Conservation (phyloP, 1,140 invertebrate genomes). For the Drosophila cardini region DNA sequence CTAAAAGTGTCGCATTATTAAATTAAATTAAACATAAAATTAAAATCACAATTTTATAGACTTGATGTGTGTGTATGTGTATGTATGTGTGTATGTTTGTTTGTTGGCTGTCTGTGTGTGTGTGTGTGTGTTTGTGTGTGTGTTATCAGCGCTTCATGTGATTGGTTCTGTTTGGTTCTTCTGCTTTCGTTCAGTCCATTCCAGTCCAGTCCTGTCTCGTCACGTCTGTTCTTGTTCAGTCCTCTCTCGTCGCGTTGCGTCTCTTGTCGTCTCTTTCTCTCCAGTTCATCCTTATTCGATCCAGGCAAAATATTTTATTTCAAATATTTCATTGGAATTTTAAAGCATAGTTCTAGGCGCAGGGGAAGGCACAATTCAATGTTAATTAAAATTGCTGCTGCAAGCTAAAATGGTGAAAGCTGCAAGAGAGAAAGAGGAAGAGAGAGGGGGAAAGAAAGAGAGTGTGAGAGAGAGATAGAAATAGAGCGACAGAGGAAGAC, state of each 20-base stretch:
- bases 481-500: neutral
- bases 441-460: no score
- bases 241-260: neutral
- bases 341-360: constrained; percentile 72
- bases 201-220: neutral
- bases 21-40: constrained; percentile 83
- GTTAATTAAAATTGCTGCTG: constrained; percentile 81
- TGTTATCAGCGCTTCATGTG: constrained; percentile 47
- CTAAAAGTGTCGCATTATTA: constrained; percentile 53
- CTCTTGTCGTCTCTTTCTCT: constrained; percentile 31
- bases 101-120: constrained; percentile 2
- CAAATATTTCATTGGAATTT: constrained; percentile 80
- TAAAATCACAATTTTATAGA: constrained; percentile 85
- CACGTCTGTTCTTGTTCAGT: neutral
- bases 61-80: constrained; percentile 73
- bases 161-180: constrained; percentile 44
- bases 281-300: constrained; percentile 35
- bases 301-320: constrained; percentile 77
- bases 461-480: neutral
- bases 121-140: constrained; percentile 42
- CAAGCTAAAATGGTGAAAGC: constrained; percentile 78
- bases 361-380: constrained; percentile 81
- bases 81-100: constrained; percentile 26
- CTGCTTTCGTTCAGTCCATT: constrained; percentile 30
- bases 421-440: constrained; percentile 36